phyloP scores from a whole-genome alignment of 2,113 vertebrate genomes.

The Cavia aperea region DNA sequence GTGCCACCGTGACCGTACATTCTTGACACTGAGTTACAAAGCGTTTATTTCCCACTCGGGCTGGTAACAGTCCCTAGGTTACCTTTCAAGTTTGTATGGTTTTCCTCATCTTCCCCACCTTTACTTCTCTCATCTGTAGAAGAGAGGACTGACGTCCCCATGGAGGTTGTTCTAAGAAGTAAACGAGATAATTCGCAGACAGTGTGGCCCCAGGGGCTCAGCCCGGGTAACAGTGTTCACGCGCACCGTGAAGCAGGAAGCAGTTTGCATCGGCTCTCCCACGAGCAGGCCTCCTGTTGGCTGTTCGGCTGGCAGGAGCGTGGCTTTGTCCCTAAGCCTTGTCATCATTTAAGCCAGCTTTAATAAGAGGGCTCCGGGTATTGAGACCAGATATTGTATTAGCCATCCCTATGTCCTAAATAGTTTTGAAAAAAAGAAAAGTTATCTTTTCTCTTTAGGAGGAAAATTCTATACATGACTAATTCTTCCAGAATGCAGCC shows the following conservation, averaged over 20 bases:
- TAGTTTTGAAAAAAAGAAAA: neutral
- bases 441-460: neutral
- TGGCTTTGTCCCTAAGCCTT: neutral
- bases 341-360: neutral
- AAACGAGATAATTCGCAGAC: neutral
- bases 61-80: neutral
- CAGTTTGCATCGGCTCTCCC: accelerated
- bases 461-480: neutral
- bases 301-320: neutral
- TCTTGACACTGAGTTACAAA: neutral
- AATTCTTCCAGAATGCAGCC: neutral
- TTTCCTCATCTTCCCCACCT: neutral
- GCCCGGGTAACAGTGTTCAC: neutral
- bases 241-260: neutral
- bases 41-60: neutral
- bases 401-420: neutral
- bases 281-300: neutral
- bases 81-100: neutral
- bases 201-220: neutral
- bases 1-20: neutral
- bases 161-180: neutral
- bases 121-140: neutral
- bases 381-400: neutral
- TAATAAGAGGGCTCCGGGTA: neutral
- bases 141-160: too few species aligned